These are phyloP conservation scores for Chrysopa pallens DNA, from an alignment of 1,140 invertebrate species.

Conservation along the genomic window DNA sequence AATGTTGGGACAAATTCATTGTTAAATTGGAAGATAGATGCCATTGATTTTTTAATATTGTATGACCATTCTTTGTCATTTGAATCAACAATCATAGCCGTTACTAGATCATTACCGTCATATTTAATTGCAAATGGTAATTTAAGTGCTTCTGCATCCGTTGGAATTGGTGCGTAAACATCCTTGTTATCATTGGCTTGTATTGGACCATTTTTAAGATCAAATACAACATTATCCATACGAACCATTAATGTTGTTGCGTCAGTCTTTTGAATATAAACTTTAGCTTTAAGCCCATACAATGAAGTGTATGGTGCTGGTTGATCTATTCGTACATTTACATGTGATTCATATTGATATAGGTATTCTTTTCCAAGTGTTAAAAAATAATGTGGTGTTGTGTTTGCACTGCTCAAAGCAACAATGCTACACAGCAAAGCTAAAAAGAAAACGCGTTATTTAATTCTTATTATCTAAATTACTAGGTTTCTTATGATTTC, in stretches of 20 bases:
- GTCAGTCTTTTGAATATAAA: conserved; percentile 15
- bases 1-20: conserved; percentile 5
- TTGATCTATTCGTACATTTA: conserved; percentile 18
- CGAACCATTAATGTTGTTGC: conserved; percentile 11
- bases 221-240: conserved; percentile 17
- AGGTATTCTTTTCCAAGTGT: conserved; percentile 18
- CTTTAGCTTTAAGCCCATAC: conserved; percentile 16
- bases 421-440: no score
- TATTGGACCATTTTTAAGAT: conserved; percentile 17
- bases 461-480: no score
- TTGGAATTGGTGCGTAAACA: conserved; percentile 6
- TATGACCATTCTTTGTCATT: conserved; percentile 16
- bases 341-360: conserved; percentile 21
- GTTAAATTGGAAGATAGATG: conserved; percentile 15
- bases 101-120: conserved; percentile 13
- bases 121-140: conserved; percentile 19
- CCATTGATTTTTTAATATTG: conserved; percentile 23
- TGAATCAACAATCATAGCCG: conserved; percentile 4
- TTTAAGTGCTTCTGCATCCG: conserved; percentile 11
- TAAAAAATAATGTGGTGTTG: no score
- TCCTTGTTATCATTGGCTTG: neutral
- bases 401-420: no score
- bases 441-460: no score
- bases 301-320: conserved; percentile 19
- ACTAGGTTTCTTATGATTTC: no score